phyloP scores from a whole-genome alignment of 2,888 invertebrate genomes.

The Metellina segmentata region DNA sequence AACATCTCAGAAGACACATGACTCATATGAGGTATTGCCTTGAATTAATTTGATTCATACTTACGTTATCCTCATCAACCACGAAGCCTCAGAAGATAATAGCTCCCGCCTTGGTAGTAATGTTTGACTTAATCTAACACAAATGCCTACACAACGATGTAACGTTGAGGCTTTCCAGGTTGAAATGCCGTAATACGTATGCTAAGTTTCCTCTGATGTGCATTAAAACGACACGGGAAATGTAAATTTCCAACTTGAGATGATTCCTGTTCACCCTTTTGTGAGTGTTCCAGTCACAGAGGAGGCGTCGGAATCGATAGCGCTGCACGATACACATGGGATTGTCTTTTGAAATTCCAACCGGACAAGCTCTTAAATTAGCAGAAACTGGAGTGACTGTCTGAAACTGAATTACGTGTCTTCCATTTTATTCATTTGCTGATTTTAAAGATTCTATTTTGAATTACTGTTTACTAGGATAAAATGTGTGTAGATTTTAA shows the following conservation, averaged over 20 bases:
- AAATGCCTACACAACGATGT: not conserved
- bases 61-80: not conserved
- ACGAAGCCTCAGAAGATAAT: slow-evolving; percentile 10
- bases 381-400: not conserved
- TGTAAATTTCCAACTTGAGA: slow-evolving; percentile 20
- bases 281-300: slow-evolving; percentile 1
- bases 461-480: too few species aligned
- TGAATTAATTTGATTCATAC: slow-evolving; percentile 35
- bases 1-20: not conserved
- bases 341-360: not conserved
- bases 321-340: not conserved
- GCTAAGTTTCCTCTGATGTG: slow-evolving; percentile 44
- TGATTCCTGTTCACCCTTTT: slow-evolving; percentile 13
- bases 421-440: not conserved
- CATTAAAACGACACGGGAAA: slow-evolving; percentile 25
- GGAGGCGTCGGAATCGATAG: not conserved
- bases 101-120: not conserved
- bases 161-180: not conserved
- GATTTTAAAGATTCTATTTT: too few species aligned
- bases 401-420: not conserved
- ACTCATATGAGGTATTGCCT: not conserved
- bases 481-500: too few species aligned
- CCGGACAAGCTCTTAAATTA: not conserved
- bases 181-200: slow-evolving; percentile 5
- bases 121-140: slow-evolving; percentile 3